Evolutionary conservation across 2,888 invertebrate species (phyloP), one percentile per base, ranked within the genome.

Genomic region (Drosophila siamana): DNA sequence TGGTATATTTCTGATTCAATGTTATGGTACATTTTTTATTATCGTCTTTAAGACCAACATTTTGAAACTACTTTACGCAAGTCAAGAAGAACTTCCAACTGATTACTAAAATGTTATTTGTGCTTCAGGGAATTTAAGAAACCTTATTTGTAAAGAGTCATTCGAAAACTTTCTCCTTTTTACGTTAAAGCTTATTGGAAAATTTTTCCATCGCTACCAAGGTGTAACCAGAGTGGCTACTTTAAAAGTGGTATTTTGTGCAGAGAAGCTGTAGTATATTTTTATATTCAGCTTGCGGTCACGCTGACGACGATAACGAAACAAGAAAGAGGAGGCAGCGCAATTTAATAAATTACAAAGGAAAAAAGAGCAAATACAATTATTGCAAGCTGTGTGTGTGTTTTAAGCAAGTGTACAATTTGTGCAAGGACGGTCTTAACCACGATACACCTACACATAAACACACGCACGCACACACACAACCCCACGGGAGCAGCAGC

Each of bases 291-390:
- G 15, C 15, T 38, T 15, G 36, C 15, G 36, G 36, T 38, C 36
- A 38, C 36, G 36, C 36, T 38, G 36, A 75, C 71, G 55, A 75
- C 75, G 76, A 75, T 75, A 75, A 75, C 74, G 74, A 75, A 75
- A 76, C 72, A 76, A 76, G 72, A 76, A 76, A 77, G 77, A 79
- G 80, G 78, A 82, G 80, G 75, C 69, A 85, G 73, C 69, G 73
- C 69, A 78, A 80, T 79, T 82, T 73, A 74, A 78, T 80, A 80
- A 80, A 83, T 80, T 75, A 75, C 73, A 64, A 64, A 72, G 75
- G 72, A 83, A 83, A 81, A 84, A 80, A 56, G 60, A 64, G 68
- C 56, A 76, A 82, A 60, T 63, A 54, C 5, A 33, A 33, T 33
- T 47, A 68, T 50, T 54, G 54, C 22, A 69, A 78, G 82, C 80